phyloP scores from a whole-genome alignment of 2,888 invertebrate species.

The Mimumesa dahlbomi region DNA sequence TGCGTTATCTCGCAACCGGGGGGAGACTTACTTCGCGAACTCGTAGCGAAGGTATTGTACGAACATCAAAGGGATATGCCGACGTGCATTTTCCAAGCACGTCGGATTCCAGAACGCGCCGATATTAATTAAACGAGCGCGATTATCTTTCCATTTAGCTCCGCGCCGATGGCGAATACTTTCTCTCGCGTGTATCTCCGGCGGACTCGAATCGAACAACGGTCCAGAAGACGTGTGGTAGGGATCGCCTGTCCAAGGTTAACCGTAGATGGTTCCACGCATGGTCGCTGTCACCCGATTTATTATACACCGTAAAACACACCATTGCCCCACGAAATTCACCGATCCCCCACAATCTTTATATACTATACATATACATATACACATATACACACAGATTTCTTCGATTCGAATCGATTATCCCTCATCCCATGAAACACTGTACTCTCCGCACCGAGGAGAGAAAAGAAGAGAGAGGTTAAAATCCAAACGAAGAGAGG shows the following conservation, averaged over 20 bases:
- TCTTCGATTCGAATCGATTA: conserved; percentile 64
- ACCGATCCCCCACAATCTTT: conserved; percentile 60
- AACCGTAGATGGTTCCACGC: conserved; percentile 35
- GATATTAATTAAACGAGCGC: conserved; percentile 55
- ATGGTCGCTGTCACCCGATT: conserved; percentile 39
- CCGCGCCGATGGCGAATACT: conserved; percentile 20
- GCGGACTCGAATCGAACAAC: background rate
- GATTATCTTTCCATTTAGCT: conserved; percentile 50
- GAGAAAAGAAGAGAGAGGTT: background rate
- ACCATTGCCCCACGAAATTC: conserved; percentile 50
- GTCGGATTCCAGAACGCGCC: conserved; percentile 30
- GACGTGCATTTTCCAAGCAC: conserved; percentile 14
- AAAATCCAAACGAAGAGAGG: conserved; percentile 5
- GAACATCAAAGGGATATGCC: conserved; percentile 40
- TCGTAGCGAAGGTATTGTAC: background rate
- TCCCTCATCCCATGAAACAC: conserved; percentile 21
- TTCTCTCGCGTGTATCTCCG: background rate
- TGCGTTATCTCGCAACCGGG: conserved; percentile 30
- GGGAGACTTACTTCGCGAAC: background rate
- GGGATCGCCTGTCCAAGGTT: conserved; percentile 31
- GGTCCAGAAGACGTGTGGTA: background rate
- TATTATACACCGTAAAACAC: conserved; percentile 46
- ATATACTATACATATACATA: too few species aligned
- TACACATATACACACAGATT: too few species aligned
- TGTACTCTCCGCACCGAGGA: conserved; percentile 16